Evolutionary conservation across 1,140 invertebrate genomes (phyloP), one percentile per base, ranked within the genome.

Genomic region (Drosophila nebulosa): DNA sequence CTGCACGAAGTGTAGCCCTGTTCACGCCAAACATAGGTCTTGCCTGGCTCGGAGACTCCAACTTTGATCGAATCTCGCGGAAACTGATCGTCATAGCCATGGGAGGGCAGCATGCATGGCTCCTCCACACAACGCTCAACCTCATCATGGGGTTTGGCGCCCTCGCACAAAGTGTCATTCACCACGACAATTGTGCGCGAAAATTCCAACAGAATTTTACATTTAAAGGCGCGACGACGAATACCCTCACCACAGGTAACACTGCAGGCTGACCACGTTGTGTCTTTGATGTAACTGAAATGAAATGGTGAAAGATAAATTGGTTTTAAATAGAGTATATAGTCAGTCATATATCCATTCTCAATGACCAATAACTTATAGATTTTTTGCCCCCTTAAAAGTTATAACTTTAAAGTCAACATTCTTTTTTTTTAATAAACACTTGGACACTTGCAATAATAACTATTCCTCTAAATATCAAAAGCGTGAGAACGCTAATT

Each of bases 161-260:
- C 97, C 56, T 95, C 94, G 88, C 98, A 99, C 75, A 98, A 95
- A n/a, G 93, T 94, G 76, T 98, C 97, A 0, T 97, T 97, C 9
- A 98, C 92, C 72, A 95, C 96, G 0, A 96, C 97, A 36, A 97
- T 95, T 0, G 96, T 97, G 63, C 95, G 93, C 46, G 96, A 97
- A 89, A 97, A 97, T 91, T 98, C 97, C 46, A 99, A 92, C 91
- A 97, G 98, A 74, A 99, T 98, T 93, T 98, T 98, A 92, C 98
- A 99, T 64, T 96, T 94, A 1, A 98, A 97, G 76, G 95, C 94
- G 4, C 97, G 94, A 63, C 94, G 95, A 9, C 96, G 93, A 32
- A 96, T 93, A 0, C 97, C 98, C 89, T 97, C 96, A 0, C 97
- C 97, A 90, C 98, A 99, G 0, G 95, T 95, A 0, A 96, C 96